phyloP scores from a whole-genome alignment of 1,140 invertebrate species.

The Riptortus pedestris region DNA sequence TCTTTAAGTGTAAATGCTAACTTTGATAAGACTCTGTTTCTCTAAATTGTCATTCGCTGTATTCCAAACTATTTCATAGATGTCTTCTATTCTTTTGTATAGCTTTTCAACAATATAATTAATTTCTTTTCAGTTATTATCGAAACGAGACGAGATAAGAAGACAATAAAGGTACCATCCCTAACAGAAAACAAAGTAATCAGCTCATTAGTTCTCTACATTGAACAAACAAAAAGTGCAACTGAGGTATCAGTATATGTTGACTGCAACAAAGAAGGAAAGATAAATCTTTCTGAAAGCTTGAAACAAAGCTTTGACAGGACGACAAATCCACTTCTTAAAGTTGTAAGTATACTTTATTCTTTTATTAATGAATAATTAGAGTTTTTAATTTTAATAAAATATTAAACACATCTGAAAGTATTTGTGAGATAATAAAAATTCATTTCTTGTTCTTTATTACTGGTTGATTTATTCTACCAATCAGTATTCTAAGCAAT shows the following conservation, averaged over 20 bases:
- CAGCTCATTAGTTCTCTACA: constrained; percentile 42
- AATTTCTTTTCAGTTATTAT: constrained; percentile 48
- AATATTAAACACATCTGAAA: too few species aligned
- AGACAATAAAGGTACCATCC: constrained; percentile 44
- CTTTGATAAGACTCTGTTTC: too few species aligned
- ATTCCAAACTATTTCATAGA: too few species aligned
- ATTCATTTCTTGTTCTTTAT: too few species aligned
- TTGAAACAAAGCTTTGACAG: constrained; percentile 5
- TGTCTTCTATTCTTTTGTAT: too few species aligned
- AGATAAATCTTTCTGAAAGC: constrained; percentile 1
- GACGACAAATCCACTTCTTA: not conserved
- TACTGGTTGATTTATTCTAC: too few species aligned
- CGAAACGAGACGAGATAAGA: constrained; percentile 44
- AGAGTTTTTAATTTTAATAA: too few species aligned
- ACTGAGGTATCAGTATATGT: constrained; percentile 45
- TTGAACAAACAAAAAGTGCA: constrained; percentile 44
- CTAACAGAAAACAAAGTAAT: constrained; percentile 41
- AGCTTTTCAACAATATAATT: too few species aligned
- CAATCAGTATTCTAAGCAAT: too few species aligned
- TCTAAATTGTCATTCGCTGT: too few species aligned
- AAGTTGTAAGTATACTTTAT: constrained; percentile 37
- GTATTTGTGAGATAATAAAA: too few species aligned
- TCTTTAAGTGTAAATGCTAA: too few species aligned
- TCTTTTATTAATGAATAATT: constrained; percentile 35
- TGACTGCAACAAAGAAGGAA: constrained; percentile 39